Evolutionary conservation across 1,140 invertebrate species (phyloP), one percentile per base, ranked within the genome.

Genomic region (Cardiocondyla obscurior): DNA sequence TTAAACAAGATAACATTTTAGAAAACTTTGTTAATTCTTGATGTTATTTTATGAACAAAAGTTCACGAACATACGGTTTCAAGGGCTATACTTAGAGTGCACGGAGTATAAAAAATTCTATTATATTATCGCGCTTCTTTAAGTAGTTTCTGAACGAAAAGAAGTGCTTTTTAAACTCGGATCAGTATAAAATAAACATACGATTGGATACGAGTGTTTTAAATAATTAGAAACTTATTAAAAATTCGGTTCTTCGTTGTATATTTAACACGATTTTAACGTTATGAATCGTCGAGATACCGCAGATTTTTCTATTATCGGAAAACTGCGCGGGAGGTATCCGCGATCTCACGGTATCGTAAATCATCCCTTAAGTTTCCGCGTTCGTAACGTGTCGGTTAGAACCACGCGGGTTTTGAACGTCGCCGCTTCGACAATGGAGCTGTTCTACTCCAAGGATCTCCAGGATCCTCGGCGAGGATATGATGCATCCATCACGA

Each of bases 401-500:
- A 4, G 46, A n/a, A 42, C 55, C 28, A 19, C 16, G 19, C 49
- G n/a, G n/a, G 53, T 67, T 79, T 79, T 14, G 39, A 79, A 69
- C 36, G 22, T 69, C 60, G 8, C 30, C 8, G 30, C 30, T 77
- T 36, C 12, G 4, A 79, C 74, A 53, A 79, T 67, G 33, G 62
- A 55, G 46, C 69, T 77, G 46, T 67, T 44, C 46, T 22, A 53
- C 14, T 25, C 16, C 7, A n/a, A 39, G 42, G 33, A 36, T 64
- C 58, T 39, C 3, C 19, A 12, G 12, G 8, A 70, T 70, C 44
- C 6, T 36, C 30, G 33, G n/a, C 10, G 14, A n/a, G 33, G n/a
- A 67, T 30, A 42, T 22, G 62, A 69, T 30, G 42, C 62, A 79
- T 79, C 36, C 36, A 55, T 67, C 74, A 69, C 49, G 25, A 33